phyloP scores from a whole-genome alignment of 2,797 vertebrate species.

The Margarornis squamiger region DNA sequence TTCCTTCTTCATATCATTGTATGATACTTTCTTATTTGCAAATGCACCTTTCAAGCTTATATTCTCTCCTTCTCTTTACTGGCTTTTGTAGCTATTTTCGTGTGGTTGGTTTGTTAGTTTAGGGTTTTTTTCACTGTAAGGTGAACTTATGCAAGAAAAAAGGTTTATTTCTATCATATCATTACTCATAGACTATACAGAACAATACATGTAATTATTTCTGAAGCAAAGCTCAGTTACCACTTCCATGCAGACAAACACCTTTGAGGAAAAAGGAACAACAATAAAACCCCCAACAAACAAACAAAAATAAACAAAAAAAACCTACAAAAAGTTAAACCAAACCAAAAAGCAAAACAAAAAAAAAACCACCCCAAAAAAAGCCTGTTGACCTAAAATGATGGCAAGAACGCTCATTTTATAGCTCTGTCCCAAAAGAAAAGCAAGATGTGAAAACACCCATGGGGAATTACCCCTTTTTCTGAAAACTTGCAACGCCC shows the following conservation, averaged over 20 bases:
- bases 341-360: neutral
- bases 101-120: neutral
- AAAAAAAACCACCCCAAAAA: neutral
- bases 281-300: fast-evolving
- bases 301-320: neutral
- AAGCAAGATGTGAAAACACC: fast-evolving
- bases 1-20: neutral
- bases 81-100: neutral
- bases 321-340: neutral
- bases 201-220: neutral
- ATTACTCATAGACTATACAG: neutral
- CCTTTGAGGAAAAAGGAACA: neutral
- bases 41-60: neutral
- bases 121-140: neutral
- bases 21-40: neutral
- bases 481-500: neutral
- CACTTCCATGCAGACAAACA: neutral
- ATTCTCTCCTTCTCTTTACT: neutral
- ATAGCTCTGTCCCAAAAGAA: neutral
- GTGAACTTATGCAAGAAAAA: neutral
- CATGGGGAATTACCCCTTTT: neutral
- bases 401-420: neutral
- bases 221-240: neutral
- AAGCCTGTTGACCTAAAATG: neutral
- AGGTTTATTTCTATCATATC: neutral